Evolutionary conservation across 2,113 vertebrate genomes (phyloP), one percentile per base, ranked within the genome.

Genomic region (Gambusia affinis): DNA sequence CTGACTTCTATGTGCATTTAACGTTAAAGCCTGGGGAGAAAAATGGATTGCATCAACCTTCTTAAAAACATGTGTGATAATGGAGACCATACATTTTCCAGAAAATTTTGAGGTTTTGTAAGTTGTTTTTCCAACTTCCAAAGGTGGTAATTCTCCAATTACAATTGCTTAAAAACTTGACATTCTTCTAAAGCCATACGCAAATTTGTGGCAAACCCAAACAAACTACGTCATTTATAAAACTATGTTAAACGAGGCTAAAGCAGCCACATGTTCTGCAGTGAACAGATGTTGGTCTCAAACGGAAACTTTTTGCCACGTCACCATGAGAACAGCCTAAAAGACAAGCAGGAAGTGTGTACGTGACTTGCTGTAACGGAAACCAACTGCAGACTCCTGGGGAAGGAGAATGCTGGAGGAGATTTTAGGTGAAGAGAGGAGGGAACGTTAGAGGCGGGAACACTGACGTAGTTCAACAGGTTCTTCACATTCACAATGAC

Each of bases 291-390:
- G 54, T 42, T 47, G 64, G 65, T 7, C 4, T 60, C 87, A 75
- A 29, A 76, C 76, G 47, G 71, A 80, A 39, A 74, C 76, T 12
- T 19, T 3, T 60, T 67, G 65, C 77, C 84, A 73, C 67, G 71
- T 84, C 79, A 67, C 1, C 8, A 28, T 35, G 62, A 70, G 51
- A 62, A 24, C 0, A 44, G 44, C 47, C 27, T 2, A 51, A 12
- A 62, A 64, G 44, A 79, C 66, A 35, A 81, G 63, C 66, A 85
- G 78, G 86, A 88, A 86, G 77, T 77, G 66, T 70, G 89, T 31
- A 54, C 37, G 81, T 81, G 86, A 87, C 72, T 83, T 70, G 19
- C 47, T 28, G 80, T 61, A 44, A 74, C 57, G 80, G 78, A 86
- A 57, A 78, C 67, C 17, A 22, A 47, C 77, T 35, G 8, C 2